Evolutionary conservation across 2,888 invertebrate genomes (phyloP), one percentile per base, ranked within the genome.

Genomic region (Ormyrus thymus): DNA sequence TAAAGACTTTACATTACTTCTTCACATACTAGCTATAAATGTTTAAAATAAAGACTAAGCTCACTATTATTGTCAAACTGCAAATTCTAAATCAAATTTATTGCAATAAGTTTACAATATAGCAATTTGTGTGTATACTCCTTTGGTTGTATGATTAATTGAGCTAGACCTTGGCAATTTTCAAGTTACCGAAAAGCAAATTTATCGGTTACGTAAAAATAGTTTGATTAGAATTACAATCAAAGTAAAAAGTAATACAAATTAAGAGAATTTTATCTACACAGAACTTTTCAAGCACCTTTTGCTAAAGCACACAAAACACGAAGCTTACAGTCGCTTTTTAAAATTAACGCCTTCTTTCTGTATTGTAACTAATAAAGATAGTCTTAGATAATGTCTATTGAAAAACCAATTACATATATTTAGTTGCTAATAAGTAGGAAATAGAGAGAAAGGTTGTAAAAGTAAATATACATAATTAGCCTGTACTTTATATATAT

Each of bases 241-340:
- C 15, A 50, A 59, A 15, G 55, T 58, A 48, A 58, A n/a, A 58
- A 15, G 6, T 61, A 55, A 55, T 56, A 45, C n/a, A 46, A 62
- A 48, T 58, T 76, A 68, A 66, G 7, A 71, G 51, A 45, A 46
- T 71, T 29, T 68, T 56, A 10, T 29, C 48, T 6, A 48, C 13
- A 46, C 15, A 15, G 13, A 65, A 59, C 64, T 71, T 76, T 68
- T 75, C 78, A 64, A 81, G 80, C 80, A 81, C 80, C 71, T 78
- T 81, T 78, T 46, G 65, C 66, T 66, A 56, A 45, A 70, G 74
- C 76, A 61, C 76, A 73, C 72, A 53, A 69, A 59, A 69, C 72
- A 72, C 79, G 58, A 79, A 69, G 80, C 80, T 77, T 80, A 13
- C 48, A 68, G 4, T 72, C 46, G 66, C 71, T 66, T 65, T 45